These are phyloP conservation scores for Tinea trinotella DNA, from an alignment of 2,888 invertebrate species.

Conservation along the genomic window DNA sequence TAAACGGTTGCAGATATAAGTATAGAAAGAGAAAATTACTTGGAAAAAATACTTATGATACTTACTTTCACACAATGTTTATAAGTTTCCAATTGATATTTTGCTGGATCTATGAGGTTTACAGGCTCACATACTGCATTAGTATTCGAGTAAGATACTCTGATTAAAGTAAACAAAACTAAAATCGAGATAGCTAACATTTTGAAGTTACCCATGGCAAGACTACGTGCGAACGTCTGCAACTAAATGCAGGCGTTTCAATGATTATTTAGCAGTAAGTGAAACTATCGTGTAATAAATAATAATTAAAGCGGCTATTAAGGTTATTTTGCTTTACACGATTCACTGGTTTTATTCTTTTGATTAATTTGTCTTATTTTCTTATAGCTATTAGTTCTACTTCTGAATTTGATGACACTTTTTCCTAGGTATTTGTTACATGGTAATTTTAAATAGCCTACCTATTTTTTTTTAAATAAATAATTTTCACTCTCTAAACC, in stretches of 20 bases:
- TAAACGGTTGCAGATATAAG: too few relatives aligned
- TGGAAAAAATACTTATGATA: too few relatives aligned
- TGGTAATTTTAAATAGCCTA: too few relatives aligned
- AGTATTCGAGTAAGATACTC: not conserved
- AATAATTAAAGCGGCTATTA: not conserved
- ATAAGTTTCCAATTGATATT: not conserved
- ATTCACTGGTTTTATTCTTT: not conserved
- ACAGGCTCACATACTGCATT: not conserved
- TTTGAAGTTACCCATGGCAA: not conserved
- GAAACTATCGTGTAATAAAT: not conserved
- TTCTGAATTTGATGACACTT: too few relatives aligned
- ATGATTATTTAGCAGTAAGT: not conserved
- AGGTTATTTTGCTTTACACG: not conserved
- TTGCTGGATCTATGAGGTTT: not conserved
- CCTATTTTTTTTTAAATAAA: too few relatives aligned
- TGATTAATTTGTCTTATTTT: too few relatives aligned
- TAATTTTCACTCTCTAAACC: too few relatives aligned
- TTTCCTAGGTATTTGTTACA: too few relatives aligned
- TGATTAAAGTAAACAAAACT: not conserved
- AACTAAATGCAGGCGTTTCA: not conserved
- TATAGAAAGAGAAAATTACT: too few relatives aligned
- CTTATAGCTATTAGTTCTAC: too few relatives aligned
- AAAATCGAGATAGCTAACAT: not conserved
- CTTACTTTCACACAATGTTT: constrained; percentile 5
- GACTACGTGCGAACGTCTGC: not conserved